Base-by-base conservation (phyloP, 2,113 vertebrate genomes). In the Bubo scandiacus region DNA sequence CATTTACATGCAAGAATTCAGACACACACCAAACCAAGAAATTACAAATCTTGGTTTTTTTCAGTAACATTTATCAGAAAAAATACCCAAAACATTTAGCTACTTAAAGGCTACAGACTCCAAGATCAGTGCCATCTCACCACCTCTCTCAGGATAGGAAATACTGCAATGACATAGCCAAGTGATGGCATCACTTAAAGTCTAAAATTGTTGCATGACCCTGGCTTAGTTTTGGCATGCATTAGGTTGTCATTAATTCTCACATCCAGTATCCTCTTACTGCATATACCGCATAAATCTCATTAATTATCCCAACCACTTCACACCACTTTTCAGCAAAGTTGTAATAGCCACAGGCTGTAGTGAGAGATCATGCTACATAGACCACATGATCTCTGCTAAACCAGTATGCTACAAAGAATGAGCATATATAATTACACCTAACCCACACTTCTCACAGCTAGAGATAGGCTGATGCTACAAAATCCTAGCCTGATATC, bases 301-400 rank as follows among this genome's bases (percentile, higher is more conserved):
- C 43, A 18, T 45, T 71, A 57, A 88, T 78, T 89, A 81, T 32
- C 36, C 43, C 65, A 75, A 54, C 6, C n/a, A 78, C 82, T 86
- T 79, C 1, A 19, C 0, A 2, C 4, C 22, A 52, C 36, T 89
- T 90, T 36, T 74, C 72, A 0, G 0, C 47, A 59, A 79, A 74
- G 32, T 38, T 2, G 3, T 8, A 86, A 51, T 30, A 84, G 90
- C 82, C 55, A 85, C 67, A 32, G 71, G 67, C 74, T 80, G 43
- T 9, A 62, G 38, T 20, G 82, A 73, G 62, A 84, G 59, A 58
- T 90, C 86, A 16, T 1, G 0, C 7, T 74, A 57, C 16, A 2
- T 15, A 67, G 21, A 81, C 21, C 5, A 1, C 17, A 12, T 1
- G 10, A 81, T 22, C 30, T 52, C 61, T 63, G 67, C 68, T 57